Evolutionary conservation across 1,140 invertebrate species (phyloP).

Genomic region (Pogonomyrmex barbatus): DNA sequence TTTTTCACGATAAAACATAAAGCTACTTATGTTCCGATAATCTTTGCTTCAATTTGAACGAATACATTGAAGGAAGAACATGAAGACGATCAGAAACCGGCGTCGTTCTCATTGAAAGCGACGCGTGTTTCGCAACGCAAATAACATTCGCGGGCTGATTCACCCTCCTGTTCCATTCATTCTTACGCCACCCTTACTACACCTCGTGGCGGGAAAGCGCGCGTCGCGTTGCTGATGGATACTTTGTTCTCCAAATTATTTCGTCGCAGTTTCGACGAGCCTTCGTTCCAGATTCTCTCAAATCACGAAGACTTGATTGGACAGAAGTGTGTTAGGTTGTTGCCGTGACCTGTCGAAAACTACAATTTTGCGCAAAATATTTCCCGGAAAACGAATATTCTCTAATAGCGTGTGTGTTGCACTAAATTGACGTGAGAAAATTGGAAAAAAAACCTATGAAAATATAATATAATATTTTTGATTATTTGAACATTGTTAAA

Average conservation of each 20-base stretch:
- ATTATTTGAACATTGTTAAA: not conserved
- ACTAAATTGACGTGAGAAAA: not conserved
- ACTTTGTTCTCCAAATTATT: constrained; percentile 39
- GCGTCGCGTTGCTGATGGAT: constrained; percentile 33
- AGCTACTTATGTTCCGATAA: not conserved
- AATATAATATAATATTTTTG: not conserved
- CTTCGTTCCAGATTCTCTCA: constrained; percentile 27
- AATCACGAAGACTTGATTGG: constrained; percentile 36
- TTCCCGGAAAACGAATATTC: not conserved
- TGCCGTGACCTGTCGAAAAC: not conserved
- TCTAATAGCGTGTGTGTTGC: not conserved
- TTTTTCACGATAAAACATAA: not conserved
- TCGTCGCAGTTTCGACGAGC: constrained; percentile 40
- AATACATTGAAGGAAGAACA: not conserved
- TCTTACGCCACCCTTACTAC: constrained; percentile 41
- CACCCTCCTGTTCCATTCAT: constrained; percentile 55
- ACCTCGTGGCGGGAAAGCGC: constrained; percentile 56
- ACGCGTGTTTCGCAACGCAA: constrained; percentile 44
- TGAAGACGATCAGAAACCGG: not conserved
- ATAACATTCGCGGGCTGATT: constrained; percentile 43
- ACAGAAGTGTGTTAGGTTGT: not conserved
- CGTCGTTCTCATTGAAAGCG: constrained; percentile 14
- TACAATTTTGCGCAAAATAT: not conserved
- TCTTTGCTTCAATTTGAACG: not conserved
- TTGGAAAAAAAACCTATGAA: not conserved